Base-by-base conservation (phyloP, 2,888 invertebrate genomes). In the Torymus aiolomorphi region DNA sequence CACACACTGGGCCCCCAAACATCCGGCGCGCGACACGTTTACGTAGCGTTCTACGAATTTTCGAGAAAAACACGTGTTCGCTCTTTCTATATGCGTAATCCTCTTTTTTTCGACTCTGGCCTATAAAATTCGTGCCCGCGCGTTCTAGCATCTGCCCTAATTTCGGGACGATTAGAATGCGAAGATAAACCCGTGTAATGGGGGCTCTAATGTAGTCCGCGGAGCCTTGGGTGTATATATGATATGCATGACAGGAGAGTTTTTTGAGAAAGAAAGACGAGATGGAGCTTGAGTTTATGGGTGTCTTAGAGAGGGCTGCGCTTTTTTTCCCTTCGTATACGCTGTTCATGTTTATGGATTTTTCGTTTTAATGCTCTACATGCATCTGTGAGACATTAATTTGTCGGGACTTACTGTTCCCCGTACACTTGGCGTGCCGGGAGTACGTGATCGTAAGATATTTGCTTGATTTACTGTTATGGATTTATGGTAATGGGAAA, bases 11-110 rank as follows among this genome's bases (percentile, higher is more conserved):
- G 1, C 31, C 31, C 31, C 31, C 31, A 85, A 86, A 88, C 87
- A 87, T 88, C 88, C 88, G 88, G 88, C 86, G 80, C 80, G 82
- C 80, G 81, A 82, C 80, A 83, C 20, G 24, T 18, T 82, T 78
- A 82, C 67, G 82, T 76, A 76, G 20, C 67, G 63, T 83, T 77
- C 75, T 77, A 69, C 69, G 73, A 80, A 79, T 81, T 31, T 31
- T 80, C 69, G 66, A 74, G 31, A 70, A 72, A 74, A 78, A 77
- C 79, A 65, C 62, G 71, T 73, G 72, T 81, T 76, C 56, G 65
- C 52, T 49, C 31, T 18, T 14, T 61, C n/a, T 31, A 54, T 4
- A 65, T 16, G 14, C 66, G 62, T 31, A 62, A 18, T 51, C 16
- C 13, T 57, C 12, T 54, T 54, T 54, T 54, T n/a, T 20, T 42